Base-by-base conservation (phyloP, 1,140 invertebrate genomes). In the Hypsibius dujardini region DNA sequence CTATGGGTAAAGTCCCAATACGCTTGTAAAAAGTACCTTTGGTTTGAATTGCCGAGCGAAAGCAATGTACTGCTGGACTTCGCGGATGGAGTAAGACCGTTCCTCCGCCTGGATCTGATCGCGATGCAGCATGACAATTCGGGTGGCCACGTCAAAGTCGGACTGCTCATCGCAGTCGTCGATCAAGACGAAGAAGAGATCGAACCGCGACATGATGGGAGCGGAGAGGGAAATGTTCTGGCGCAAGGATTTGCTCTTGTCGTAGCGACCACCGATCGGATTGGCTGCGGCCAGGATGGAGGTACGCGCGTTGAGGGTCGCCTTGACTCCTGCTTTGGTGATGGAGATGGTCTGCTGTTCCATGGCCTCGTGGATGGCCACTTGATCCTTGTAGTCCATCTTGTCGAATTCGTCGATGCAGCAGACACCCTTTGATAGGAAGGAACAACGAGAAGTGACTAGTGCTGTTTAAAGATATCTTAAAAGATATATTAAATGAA, bases 331-430 rank as follows among this genome's bases (percentile, higher is more conserved):
- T 71, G 96, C 95, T 84, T 98, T 98, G 0, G 96, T 95, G 70
- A 99, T 86, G 1, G 94, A 96, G 77, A 99, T 98, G 0, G 95
- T 98, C 81, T 99, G 96, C 78, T 99, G 96, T 84, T 99, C 96
- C 96, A 99, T 99, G 69, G 95, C 96, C 83, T 99, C 96, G 80
- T 99, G 95, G 77, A 97, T 98, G 46, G 96, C 95, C 2, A 98
- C 94, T 80, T 98, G 95, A 84, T 99, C 95, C 72, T 87, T 86
- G 1, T 84, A 84, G 79, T 98, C 95, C 96, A 99, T 99, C 83
- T 99, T 98, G 77, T 99, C 96, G 81, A 99, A 98, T 82, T 98
- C 95, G 79, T 99, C 95, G 75, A 99, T 99, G 78, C 95, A 99
- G 79, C 95, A 98, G 46, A 99, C 90, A 15, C 96, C 95, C 80